Conservation (phyloP, 2,888 invertebrate genomes). For the Geophilus truncorum region DNA sequence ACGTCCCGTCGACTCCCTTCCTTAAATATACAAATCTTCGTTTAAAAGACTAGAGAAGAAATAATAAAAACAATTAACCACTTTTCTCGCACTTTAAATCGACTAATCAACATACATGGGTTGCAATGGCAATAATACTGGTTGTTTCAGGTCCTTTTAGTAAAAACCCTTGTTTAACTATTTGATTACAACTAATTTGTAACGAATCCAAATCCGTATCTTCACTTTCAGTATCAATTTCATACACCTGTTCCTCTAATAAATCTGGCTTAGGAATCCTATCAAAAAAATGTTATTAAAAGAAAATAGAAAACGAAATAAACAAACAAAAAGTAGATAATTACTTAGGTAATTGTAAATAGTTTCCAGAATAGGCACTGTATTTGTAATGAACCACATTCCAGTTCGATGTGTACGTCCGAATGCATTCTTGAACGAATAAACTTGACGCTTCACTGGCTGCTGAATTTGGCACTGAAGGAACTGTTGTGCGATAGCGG, state of each 20-base stretch:
- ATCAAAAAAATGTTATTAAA: slow-evolving; percentile 37
- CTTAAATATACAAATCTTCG: slow-evolving; percentile 81
- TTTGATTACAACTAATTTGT: slow-evolving; percentile 43
- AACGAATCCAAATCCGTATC: slow-evolving; percentile 60
- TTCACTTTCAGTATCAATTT: slow-evolving; percentile 82
- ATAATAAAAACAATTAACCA: not conserved
- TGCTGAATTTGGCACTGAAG: slow-evolving; percentile 55
- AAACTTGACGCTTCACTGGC: slow-evolving; percentile 56
- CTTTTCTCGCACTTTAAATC: not conserved
- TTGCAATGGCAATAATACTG: slow-evolving; percentile 82
- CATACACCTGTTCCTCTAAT: slow-evolving; percentile 77
- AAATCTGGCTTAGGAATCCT: slow-evolving; percentile 55
- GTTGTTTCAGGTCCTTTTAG: slow-evolving; percentile 88
- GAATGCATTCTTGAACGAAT: slow-evolving; percentile 63
- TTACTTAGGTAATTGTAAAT: slow-evolving; percentile 78
- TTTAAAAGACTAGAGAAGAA: slow-evolving; percentile 65
- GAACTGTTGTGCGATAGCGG: slow-evolving; percentile 70
- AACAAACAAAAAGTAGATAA: slow-evolving; percentile 31
- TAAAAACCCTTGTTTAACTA: slow-evolving; percentile 84
- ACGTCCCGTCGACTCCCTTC: slow-evolving; percentile 84
- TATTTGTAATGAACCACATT: slow-evolving; percentile 89
- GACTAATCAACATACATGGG: slow-evolving; percentile 55
- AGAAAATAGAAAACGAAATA: too few relatives aligned
- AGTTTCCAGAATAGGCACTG: slow-evolving; percentile 77
- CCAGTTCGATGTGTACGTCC: slow-evolving; percentile 80